These are phyloP conservation scores for Hermetia illucens DNA, from an alignment of 1,140 invertebrate species.

Conservation along the genomic window DNA sequence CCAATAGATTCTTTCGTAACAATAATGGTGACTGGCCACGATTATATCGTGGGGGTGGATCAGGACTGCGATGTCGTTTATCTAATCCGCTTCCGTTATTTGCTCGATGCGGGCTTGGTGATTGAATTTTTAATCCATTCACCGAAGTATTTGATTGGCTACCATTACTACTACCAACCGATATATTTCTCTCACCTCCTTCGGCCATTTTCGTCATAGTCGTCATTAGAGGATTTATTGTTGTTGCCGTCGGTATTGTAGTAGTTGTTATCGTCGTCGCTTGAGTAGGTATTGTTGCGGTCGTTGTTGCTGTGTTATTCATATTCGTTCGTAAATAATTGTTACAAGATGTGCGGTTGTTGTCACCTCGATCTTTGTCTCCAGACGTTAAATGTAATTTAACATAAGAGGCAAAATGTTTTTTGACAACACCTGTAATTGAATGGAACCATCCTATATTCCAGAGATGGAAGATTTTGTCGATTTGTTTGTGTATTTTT, in stretches of 20 bases:
- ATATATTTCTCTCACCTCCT: no score
- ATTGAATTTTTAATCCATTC: neutral
- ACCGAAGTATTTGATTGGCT: neutral
- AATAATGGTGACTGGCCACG: constrained; percentile 45
- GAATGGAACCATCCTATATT: constrained; percentile 44
- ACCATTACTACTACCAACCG: constrained; percentile 2
- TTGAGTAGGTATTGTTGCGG: constrained; percentile 7
- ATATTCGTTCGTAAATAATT: no score
- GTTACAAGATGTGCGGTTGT: no score
- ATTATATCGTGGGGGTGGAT: constrained; percentile 50
- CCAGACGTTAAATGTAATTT: constrained; percentile 44
- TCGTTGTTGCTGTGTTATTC: constrained; percentile 1
- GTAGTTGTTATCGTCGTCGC: neutral
- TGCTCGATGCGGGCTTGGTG: constrained; percentile 18
- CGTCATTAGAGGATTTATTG: no score
- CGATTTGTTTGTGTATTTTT: neutral
- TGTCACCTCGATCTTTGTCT: constrained; percentile 20
- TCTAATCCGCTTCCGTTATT: constrained; percentile 18
- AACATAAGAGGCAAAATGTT: constrained; percentile 61
- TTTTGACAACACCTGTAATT: constrained; percentile 43
- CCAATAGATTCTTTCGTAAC: constrained; percentile 42
- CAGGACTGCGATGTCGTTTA: constrained; percentile 40
- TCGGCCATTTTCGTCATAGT: no score
- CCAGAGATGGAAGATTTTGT: constrained; percentile 10
- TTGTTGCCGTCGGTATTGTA: no score